phyloP scores from a whole-genome alignment of 1,140 invertebrate species.

The Drosophila ohnishii region DNA sequence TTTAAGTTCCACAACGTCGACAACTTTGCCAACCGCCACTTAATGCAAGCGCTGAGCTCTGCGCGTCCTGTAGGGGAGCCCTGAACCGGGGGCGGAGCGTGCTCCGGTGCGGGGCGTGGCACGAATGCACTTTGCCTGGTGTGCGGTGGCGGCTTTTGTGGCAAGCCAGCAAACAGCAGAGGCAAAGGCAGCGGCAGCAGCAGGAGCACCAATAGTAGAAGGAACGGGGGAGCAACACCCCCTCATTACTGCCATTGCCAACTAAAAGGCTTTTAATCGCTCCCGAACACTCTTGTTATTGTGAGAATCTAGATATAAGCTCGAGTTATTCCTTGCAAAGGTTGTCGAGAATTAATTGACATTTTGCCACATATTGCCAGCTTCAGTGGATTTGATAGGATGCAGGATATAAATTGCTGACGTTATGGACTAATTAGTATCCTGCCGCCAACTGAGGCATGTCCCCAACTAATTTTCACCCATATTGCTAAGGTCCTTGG shows the following conservation, averaged over 20 bases:
- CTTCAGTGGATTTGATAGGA: slow-evolving; percentile 16
- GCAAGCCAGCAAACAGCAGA: slow-evolving; percentile 65
- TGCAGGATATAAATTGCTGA: slow-evolving; percentile 25
- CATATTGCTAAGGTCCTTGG: neutral
- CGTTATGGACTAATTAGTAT: slow-evolving; percentile 21
- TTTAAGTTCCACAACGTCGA: slow-evolving; percentile 75
- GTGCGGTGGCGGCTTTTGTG: slow-evolving; percentile 72
- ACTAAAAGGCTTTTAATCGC: slow-evolving; percentile 77
- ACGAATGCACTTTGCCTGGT: slow-evolving; percentile 63
- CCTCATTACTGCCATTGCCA: slow-evolving; percentile 43
- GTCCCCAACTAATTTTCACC: neutral
- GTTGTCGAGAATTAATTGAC: slow-evolving; percentile 39
- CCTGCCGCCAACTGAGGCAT: slow-evolving; percentile 1
- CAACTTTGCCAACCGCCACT: slow-evolving; percentile 77
- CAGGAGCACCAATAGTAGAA: neutral
- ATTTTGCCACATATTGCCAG: slow-evolving; percentile 40
- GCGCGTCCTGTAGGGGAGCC: neutral
- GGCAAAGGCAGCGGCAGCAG: slow-evolving; percentile 16
- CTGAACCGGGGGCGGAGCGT: neutral
- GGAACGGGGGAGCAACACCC: slow-evolving; percentile 11
- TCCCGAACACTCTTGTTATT: slow-evolving; percentile 59
- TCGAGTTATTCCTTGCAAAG: neutral
- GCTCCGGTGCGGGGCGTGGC: slow-evolving; percentile 17
- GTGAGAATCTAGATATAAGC: slow-evolving; percentile 45
- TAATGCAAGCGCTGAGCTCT: slow-evolving; percentile 64